Evolutionary conservation across 1,140 invertebrate species (phyloP).

Genomic region (Anastrepha ludens): DNA sequence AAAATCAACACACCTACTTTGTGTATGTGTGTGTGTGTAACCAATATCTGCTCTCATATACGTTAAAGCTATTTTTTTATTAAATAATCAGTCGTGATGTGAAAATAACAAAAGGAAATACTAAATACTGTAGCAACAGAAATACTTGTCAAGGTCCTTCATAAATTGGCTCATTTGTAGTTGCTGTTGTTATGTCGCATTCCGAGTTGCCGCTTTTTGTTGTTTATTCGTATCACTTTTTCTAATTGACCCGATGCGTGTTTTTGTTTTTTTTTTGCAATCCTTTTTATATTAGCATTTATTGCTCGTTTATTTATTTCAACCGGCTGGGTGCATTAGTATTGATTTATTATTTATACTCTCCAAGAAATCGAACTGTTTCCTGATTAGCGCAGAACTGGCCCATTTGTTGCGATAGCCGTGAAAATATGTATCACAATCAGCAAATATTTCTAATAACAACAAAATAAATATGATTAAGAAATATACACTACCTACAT

Average conservation of each 20-base stretch:
- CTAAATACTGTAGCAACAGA: conserved; percentile 2
- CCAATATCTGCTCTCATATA: conserved; percentile 9
- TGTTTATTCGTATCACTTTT: background rate
- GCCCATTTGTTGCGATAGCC: no score
- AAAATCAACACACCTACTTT: background rate
- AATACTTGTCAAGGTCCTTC: conserved; percentile 48
- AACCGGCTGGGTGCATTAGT: no score
- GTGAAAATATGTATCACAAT: no score
- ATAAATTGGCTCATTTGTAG: background rate
- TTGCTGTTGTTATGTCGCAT: background rate
- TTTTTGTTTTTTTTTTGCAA: background rate
- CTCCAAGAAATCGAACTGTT: no score
- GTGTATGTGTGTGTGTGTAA: background rate
- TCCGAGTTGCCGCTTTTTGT: background rate
- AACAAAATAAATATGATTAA: no score
- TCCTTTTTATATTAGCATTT: background rate
- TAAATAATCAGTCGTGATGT: background rate
- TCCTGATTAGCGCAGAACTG: no score
- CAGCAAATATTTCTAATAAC: background rate
- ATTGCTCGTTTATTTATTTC: background rate
- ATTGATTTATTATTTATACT: no score
- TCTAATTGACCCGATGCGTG: background rate
- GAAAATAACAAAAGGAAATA: background rate
- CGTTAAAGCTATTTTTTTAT: background rate
- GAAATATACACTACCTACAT: no score